Evolutionary conservation across 2,797 vertebrate genomes (phyloP), one percentile per base, ranked within the genome.

Genomic region (Chaunax sp.): DNA sequence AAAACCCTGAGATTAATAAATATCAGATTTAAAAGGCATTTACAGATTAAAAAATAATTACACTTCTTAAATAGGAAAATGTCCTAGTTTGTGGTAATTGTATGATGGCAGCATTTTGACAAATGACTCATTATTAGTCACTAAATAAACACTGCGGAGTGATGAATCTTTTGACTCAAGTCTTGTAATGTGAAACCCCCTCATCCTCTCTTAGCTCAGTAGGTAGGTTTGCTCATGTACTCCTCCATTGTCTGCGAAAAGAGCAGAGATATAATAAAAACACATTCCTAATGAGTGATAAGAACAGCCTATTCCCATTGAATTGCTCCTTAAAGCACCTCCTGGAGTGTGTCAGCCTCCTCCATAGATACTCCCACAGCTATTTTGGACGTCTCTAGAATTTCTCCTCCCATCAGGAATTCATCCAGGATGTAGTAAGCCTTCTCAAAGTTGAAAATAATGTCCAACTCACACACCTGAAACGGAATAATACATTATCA

Each of bases 391-490:
- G 97, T 98, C 87, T 98, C 97, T 78, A 95, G 90, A 78, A 98
- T 71, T 83, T 98, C 97, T 83, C 97, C 97, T 49, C 95, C 95
- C 77, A 97, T 95, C 67, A 99, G 94, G 89, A 98, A 97, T 63
- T 98, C 97, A 28, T 98, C 96, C 74, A 98, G 93, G 82, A 98
- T 96, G 90, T 95, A 98, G 84, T 98, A 98, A 6, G 96, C 97
- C 89, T 98, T 98, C 86, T 98, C 97, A 84, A 98, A 98, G 86
- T 98, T 98, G 77, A 98, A 98, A 75, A 98, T 97, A 66, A 98
- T 96, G 87, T 98, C 97, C 90, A 98, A 70, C 86, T 98, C 97
- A 11, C 97, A 98, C 47, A 98, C 97, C 97, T 98, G 84, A 50
- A 61, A 35, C 11, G 69, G 2, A 56, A 68, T 9, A 43, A 54